Evolutionary conservation across 92 coral and sea anemone species (phyloP), one percentile per base, ranked within the genome.

Genomic region (Phenganax stokvisi): DNA sequence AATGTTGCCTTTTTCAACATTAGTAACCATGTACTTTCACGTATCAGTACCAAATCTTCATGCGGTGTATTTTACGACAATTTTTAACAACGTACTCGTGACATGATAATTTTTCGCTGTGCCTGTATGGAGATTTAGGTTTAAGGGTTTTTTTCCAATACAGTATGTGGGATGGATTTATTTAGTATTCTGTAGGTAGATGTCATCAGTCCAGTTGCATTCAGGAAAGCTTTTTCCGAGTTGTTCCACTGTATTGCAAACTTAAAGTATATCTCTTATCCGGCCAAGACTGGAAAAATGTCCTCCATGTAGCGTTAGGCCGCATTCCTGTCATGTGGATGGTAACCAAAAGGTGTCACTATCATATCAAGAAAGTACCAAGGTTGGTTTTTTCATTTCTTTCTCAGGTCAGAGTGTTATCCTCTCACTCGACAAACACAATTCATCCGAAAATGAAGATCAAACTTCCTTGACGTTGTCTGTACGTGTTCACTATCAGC

Each of bases 291-390:
- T 68, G 47, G 17, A 68, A 30, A 20, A 68, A 9, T 68, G 73
- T 68, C 73, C 73, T 44, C 73, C 73, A 68, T 68, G 73, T 54
- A 30, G 53, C 25, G 61, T 73, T 28, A 10, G n/a, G 54, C 77
- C 51, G 27, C 77, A 73, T 52, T 54, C 77, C 27, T 51, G 44
- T 9, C 77, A 73, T 73, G 77, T 73, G 58, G 59, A 73, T 73
- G 77, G 77, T 9, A 73, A 73, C 54, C 60, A 73, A 2, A 73
- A 73, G 77, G 58, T 73, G 37, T 73, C 2, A 7, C 29, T 27
- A 5, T 47, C 73, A 73, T 54, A 57, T 73, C 54, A 73, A 25
- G 31, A 73, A 58, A 51, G 77, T 73, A 30, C 77, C 59, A 73
- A 73, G 77, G 77, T 73, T 16, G 25, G 77, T 16, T 13, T 10